Percentiles rank a stretch among this genome's conserved stretches.
phyloP scores from a whole-genome alignment of 2,797 vertebrate genomes.

The Rhynchonycteris naso region DNA sequence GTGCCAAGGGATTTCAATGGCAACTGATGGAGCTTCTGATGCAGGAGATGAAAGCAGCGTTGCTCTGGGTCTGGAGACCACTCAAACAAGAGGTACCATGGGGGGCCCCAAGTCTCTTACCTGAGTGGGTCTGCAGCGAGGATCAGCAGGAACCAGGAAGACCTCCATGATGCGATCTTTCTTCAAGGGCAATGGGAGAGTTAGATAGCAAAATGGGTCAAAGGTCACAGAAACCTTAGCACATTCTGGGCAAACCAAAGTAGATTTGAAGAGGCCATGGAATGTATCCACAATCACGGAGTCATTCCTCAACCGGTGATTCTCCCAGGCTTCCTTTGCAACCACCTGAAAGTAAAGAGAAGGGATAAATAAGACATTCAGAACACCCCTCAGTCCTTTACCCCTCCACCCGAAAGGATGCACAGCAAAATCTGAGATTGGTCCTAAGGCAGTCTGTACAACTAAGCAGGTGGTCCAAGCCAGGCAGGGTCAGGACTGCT shows the following conservation, averaged over 20 bases:
- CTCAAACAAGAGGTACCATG: background rate
- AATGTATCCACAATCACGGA: constrained; percentile 96
- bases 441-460: background rate
- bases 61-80: background rate
- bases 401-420: background rate
- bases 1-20: background rate
- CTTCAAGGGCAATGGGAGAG: constrained; percentile 94
- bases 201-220: constrained; percentile 97
- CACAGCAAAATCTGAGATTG: background rate
- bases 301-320: constrained; percentile 93
- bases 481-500: background rate
- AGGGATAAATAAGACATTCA: background rate
- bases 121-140: constrained; percentile 93
- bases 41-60: background rate
- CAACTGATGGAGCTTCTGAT: background rate
- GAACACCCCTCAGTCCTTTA: background rate
- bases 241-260: constrained; percentile 94
- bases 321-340: constrained; percentile 94
- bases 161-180: constrained; percentile 95
- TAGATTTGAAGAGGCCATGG: constrained; percentile 96
- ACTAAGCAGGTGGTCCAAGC: background rate
- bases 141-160: constrained; percentile 93
- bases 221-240: constrained; percentile 95
- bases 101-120: constrained; percentile 81
- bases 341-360: constrained; percentile 87